A percentile compares a stretch with the other conserved stretches of the same genome.
phyloP scores from a whole-genome alignment of 2,113 vertebrate genomes.

The Nesoenas mayeri region DNA sequence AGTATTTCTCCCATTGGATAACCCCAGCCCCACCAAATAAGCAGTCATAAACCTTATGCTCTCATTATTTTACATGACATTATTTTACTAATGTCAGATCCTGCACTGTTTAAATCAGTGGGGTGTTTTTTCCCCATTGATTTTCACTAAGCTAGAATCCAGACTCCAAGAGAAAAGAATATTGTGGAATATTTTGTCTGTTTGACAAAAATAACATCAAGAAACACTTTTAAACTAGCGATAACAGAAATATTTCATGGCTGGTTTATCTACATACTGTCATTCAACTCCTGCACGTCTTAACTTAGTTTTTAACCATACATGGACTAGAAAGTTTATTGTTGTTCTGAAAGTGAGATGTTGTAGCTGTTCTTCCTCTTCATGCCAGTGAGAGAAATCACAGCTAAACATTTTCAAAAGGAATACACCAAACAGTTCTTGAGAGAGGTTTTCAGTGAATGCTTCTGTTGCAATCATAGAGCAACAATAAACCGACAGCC shows the following conservation, averaged over 20 bases:
- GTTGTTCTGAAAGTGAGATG: not conserved
- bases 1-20: constrained; percentile 66
- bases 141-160: not conserved
- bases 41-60: constrained; percentile 36
- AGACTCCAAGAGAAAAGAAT: not conserved
- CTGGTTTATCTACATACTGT: not conserved
- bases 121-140: accelerated
- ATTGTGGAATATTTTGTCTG: not conserved
- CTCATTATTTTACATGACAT: constrained; percentile 31
- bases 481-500: not conserved
- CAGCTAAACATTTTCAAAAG: not conserved
- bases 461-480: not conserved
- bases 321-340: not conserved
- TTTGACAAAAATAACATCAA: not conserved
- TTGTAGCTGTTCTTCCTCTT: not conserved
- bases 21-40: constrained; percentile 52
- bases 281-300: not conserved
- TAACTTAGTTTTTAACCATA: not conserved
- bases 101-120: not conserved
- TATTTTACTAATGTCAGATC: not conserved
- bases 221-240: not conserved
- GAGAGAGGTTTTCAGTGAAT: not conserved
- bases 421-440: not conserved
- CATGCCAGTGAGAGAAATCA: not conserved
- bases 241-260: not conserved